Evolutionary conservation across 2,888 invertebrate genomes (phyloP).

Genomic region (Drosophila subquinaria): DNA sequence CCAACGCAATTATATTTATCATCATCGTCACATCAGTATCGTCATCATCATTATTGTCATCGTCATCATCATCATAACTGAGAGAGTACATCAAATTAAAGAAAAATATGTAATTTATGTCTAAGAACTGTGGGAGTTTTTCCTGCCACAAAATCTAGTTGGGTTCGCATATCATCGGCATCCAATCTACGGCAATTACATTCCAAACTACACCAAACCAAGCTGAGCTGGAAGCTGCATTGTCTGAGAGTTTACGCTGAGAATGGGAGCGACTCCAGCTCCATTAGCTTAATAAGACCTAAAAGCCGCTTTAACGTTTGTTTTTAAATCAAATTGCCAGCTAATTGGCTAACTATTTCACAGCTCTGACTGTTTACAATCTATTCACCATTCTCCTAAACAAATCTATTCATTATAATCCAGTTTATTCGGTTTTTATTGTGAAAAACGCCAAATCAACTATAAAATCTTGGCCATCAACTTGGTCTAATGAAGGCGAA

Average conservation of each 20-base stretch:
- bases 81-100: constrained; percentile 54
- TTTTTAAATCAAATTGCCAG: constrained; percentile 18
- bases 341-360: constrained; percentile 35
- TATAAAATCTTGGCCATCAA: constrained; percentile 56
- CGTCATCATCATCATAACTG: constrained; percentile 37
- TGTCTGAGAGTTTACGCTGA: constrained; percentile 20
- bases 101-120: constrained; percentile 70
- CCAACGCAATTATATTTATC: constrained; percentile 71
- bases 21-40: constrained; percentile 41
- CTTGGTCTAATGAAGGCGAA: constrained; percentile 46
- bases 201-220: constrained; percentile 6
- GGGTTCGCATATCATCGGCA: constrained; percentile 43
- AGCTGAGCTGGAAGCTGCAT: constrained; percentile 19
- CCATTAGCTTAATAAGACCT: constrained; percentile 40
- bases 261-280: constrained; percentile 29
- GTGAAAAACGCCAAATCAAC: constrained; percentile 33
- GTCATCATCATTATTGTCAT: constrained; percentile 1
- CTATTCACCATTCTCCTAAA: constrained; percentile 1
- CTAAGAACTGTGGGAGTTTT: constrained; percentile 75
- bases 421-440: constrained; percentile 22
- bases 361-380: constrained; percentile 15
- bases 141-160: background rate
- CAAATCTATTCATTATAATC: constrained; percentile 25
- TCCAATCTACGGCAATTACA: constrained; percentile 57
- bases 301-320: constrained; percentile 18